phyloP scores from a whole-genome alignment of 2,888 invertebrate genomes.

The Idaea aversata region DNA sequence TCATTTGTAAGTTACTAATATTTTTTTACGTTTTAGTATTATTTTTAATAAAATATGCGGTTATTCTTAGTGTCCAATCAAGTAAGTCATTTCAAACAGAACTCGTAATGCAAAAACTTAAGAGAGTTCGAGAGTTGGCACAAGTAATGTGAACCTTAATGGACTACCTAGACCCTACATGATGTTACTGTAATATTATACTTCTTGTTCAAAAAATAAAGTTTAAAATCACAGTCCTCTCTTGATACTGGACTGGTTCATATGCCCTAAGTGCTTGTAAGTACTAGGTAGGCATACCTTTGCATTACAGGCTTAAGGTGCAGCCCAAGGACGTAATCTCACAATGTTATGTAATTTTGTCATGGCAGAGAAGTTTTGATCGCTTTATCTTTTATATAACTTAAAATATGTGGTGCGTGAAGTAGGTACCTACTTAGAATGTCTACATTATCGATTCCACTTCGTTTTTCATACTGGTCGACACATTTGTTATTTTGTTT shows the following conservation, averaged over 20 bases:
- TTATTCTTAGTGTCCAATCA: background rate
- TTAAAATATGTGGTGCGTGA: slow-evolving; percentile 1
- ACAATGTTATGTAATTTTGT: background rate
- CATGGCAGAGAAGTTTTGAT: background rate
- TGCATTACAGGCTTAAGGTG: background rate
- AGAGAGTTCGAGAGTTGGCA: background rate
- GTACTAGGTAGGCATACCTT: background rate
- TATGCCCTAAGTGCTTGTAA: background rate
- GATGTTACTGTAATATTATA: background rate
- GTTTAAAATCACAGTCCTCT: background rate
- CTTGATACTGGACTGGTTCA: background rate
- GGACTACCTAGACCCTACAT: background rate
- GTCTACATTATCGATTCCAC: background rate
- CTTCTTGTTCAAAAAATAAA: background rate
- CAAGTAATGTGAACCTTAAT: background rate
- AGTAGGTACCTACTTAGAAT: background rate
- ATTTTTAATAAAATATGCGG: background rate
- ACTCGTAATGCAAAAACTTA: background rate
- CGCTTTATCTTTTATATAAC: background rate
- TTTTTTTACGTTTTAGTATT: background rate
- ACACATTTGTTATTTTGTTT: background rate
- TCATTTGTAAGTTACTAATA: background rate
- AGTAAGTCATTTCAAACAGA: background rate
- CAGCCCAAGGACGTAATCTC: slow-evolving; percentile 5
- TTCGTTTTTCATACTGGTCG: background rate